Evolutionary conservation across 2,888 invertebrate species (phyloP).

Genomic region (Eilema caniola): DNA sequence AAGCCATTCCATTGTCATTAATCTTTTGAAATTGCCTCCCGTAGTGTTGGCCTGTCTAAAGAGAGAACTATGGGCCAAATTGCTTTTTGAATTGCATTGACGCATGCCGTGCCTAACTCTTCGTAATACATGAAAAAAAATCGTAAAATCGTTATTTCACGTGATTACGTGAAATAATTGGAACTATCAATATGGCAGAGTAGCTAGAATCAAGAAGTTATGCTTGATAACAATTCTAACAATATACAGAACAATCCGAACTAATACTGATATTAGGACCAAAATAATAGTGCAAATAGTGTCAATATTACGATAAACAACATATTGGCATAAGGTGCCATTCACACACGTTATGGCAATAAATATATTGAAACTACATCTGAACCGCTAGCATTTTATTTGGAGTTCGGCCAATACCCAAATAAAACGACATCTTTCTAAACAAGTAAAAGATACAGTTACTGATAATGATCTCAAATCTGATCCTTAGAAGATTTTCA

Average conservation of each 20-base stretch:
- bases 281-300: constrained; percentile 1
- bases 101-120: constrained; percentile 26
- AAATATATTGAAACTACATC: constrained; percentile 50
- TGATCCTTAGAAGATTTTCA: background rate
- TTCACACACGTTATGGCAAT: constrained; percentile 47
- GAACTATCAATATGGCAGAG: background rate
- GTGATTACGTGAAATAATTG: background rate
- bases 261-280: too few relatives aligned
- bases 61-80: constrained; percentile 54
- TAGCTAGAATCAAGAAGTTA: background rate
- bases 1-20: constrained; percentile 54
- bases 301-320: constrained; percentile 29
- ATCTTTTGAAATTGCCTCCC: constrained; percentile 58
- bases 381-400: constrained; percentile 47
- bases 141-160: too few relatives aligned
- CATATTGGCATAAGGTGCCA: constrained; percentile 32
- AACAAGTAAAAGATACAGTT: constrained; percentile 23
- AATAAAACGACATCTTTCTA: constrained; percentile 27
- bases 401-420: constrained; percentile 55
- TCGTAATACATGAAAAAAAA: constrained; percentile 13
- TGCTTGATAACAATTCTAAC: background rate
- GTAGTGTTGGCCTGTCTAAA: constrained; percentile 36
- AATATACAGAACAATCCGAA: too few relatives aligned
- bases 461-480: constrained; percentile 27
- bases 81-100: constrained; percentile 59